A percentile compares a stretch with the other conserved stretches of the same genome.
Conservation (phyloP, 92 coral and sea anemone species). For the Blastomussa wellsi region DNA sequence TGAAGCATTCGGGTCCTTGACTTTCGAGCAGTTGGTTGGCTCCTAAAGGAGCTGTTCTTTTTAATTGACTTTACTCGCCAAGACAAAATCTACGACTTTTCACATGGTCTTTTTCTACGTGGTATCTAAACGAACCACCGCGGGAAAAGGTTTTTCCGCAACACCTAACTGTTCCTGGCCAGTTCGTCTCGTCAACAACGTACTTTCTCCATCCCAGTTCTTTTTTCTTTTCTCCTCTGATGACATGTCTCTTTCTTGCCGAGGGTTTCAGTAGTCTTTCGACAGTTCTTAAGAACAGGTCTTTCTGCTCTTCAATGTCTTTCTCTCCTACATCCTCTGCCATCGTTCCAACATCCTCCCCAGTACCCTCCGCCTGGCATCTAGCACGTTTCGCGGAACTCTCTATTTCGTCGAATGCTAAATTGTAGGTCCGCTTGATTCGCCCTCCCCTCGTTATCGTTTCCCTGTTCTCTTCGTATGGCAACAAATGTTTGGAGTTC, state of each 20-base stretch:
- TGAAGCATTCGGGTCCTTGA: too few relatives aligned
- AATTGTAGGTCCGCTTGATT: slow-evolving; percentile 63
- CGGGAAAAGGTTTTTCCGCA: slow-evolving; percentile 64
- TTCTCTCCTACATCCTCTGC: slow-evolving; percentile 62
- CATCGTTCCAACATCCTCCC: slow-evolving; percentile 59
- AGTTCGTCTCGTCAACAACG: slow-evolving; percentile 62
- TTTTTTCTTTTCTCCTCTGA: slow-evolving; percentile 59
- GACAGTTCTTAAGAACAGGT: slow-evolving; percentile 68
- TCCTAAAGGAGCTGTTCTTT: too few relatives aligned
- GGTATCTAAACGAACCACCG: too few relatives aligned
- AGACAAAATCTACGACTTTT: too few relatives aligned
- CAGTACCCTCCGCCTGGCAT: too few relatives aligned
- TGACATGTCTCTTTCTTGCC: slow-evolving; percentile 62
- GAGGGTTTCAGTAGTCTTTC: slow-evolving; percentile 56
- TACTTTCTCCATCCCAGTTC: slow-evolving; percentile 66
- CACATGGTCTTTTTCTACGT: too few relatives aligned
- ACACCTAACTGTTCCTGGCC: slow-evolving; percentile 65
- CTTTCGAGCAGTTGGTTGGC: too few relatives aligned
- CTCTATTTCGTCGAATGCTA: slow-evolving; percentile 63
- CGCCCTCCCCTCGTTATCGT: slow-evolving; percentile 52
- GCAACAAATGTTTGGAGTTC: slow-evolving; percentile 63
- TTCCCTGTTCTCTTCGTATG: slow-evolving; percentile 59
- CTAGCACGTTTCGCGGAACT: too few relatives aligned
- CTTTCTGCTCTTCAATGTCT: slow-evolving; percentile 64
- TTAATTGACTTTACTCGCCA: too few relatives aligned